Percentiles rank a stretch among this genome's conserved stretches.
Evolutionary conservation across 2,797 vertebrate species (phyloP).

Genomic region (Rallus crepitans): DNA sequence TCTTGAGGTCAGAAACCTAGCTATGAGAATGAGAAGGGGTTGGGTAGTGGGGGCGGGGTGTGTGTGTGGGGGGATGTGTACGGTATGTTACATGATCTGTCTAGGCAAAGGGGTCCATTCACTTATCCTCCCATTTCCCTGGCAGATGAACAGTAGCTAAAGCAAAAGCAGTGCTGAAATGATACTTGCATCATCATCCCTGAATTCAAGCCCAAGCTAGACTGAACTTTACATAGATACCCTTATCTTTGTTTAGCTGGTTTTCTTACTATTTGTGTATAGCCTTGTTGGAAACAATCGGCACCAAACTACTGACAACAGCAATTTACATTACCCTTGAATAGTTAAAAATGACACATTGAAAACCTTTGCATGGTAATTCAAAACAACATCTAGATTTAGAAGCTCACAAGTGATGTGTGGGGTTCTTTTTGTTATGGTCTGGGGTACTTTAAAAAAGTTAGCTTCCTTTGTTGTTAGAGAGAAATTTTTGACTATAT

Average conservation of each 20-base stretch:
- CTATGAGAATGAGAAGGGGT: not conserved
- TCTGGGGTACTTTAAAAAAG: not conserved
- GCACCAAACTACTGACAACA: not conserved
- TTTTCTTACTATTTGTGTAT: not conserved
- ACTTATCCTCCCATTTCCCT: not conserved
- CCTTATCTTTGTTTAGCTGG: not conserved
- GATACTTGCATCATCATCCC: not conserved
- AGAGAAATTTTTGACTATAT: not conserved
- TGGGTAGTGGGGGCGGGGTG: too few relatives aligned
- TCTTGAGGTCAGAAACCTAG: not conserved
- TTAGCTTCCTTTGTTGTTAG: not conserved
- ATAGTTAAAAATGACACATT: not conserved
- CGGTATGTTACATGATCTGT: too few relatives aligned
- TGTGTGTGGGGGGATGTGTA: too few relatives aligned
- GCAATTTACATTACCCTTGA: not conserved
- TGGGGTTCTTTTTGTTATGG: not conserved
- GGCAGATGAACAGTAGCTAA: not conserved
- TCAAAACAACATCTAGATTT: not conserved
- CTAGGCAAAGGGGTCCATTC: not conserved
- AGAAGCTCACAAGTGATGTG: not conserved
- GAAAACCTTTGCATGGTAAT: not conserved
- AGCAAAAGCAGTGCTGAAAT: not conserved
- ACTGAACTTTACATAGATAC: not conserved
- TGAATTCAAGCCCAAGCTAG: not conserved
- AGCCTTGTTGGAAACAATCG: not conserved